Evolutionary conservation across 2,797 vertebrate species (phyloP).

Genomic region (Synanceia verrucosa): DNA sequence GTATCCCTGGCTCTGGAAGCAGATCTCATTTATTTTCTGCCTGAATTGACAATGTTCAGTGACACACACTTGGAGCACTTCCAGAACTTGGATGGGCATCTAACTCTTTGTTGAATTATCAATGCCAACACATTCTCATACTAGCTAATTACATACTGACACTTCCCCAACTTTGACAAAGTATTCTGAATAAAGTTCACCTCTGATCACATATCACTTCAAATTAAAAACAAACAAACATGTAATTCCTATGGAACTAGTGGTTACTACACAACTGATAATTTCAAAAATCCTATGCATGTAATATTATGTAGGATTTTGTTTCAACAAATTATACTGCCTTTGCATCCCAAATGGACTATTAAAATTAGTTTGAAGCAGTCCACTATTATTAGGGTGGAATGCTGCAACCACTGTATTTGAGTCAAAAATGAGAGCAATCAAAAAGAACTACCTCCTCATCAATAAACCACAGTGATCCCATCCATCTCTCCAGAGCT

Average conservation of each 20-base stretch:
- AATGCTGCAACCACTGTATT: slow-evolving; percentile 56
- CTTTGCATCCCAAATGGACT: slow-evolving; percentile 15
- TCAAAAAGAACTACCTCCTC: slow-evolving; percentile 78
- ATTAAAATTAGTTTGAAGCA: slow-evolving; percentile 41
- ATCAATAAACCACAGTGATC: slow-evolving; percentile 76
- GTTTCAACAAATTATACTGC: neutral
- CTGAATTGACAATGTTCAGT: neutral
- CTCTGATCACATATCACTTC: no score
- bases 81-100: neutral
- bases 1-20: neutral
- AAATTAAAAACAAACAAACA: no score
- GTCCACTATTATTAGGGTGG: slow-evolving; percentile 50
- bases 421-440: slow-evolving; percentile 77
- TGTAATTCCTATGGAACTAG: neutral
- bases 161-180: neutral
- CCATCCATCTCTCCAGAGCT: slow-evolving; percentile 68
- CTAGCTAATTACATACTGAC: no score
- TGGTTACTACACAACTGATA: neutral
- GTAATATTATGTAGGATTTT: neutral
- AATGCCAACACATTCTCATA: no score
- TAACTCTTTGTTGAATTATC: neutral
- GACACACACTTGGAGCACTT: neutral
- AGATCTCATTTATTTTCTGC: neutral
- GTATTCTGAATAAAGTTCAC: neutral
- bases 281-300: neutral